phyloP scores from a whole-genome alignment of 2,888 invertebrate species.

The Peribatodes rhomboidaria region DNA sequence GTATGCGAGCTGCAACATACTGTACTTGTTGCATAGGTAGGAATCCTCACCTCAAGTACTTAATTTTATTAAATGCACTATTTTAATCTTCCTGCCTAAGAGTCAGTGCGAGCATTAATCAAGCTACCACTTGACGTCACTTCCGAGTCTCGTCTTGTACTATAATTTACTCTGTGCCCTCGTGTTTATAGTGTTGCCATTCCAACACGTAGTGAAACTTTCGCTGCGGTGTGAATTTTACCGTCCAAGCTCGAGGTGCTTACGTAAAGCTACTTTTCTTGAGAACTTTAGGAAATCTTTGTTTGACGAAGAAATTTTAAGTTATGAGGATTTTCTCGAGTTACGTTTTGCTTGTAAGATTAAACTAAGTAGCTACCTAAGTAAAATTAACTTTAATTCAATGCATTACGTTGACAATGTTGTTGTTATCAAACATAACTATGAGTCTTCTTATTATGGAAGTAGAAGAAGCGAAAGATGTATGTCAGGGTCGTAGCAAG shows the following conservation, averaged over 20 bases:
- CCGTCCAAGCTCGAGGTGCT: conserved; percentile 16
- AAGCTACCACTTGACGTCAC: conserved; percentile 7
- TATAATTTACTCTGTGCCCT: not conserved
- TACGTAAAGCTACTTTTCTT: conserved; percentile 13
- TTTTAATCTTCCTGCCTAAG: too few species aligned
- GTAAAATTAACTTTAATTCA: too few species aligned
- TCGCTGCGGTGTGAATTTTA: conserved; percentile 35
- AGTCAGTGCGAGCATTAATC: not conserved
- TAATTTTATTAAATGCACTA: too few species aligned
- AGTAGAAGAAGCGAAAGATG: too few species aligned
- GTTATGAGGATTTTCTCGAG: conserved; percentile 3
- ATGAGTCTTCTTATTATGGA: too few species aligned
- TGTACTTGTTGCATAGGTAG: too few species aligned
- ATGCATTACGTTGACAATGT: too few species aligned
- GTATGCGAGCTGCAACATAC: too few species aligned
- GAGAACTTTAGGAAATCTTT: conserved; percentile 24
- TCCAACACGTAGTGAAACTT: conserved; percentile 41
- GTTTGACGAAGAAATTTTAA: conserved; percentile 14
- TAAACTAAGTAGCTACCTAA: not conserved
- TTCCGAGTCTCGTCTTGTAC: not conserved
- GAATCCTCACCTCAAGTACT: too few species aligned
- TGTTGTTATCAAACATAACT: too few species aligned
- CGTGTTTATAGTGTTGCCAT: conserved; percentile 11
- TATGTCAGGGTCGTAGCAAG: too few species aligned
- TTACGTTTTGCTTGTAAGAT: not conserved